Evolutionary conservation across 2,113 vertebrate species (phyloP).

Genomic region (Noturus placidus): DNA sequence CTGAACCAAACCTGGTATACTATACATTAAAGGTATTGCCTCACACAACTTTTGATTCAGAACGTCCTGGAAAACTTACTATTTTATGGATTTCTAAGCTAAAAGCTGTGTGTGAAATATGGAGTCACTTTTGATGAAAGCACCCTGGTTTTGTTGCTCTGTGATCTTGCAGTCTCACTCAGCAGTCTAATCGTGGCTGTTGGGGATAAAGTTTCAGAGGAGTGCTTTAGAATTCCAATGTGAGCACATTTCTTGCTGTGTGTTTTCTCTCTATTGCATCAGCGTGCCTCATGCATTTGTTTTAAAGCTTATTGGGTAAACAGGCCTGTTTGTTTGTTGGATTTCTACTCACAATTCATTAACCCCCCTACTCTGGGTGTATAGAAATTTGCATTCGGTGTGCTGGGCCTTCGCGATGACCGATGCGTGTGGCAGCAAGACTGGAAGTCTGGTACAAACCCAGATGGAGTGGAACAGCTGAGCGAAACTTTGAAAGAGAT

Average conservation of each 20-base stretch:
- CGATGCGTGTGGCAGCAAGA: slow-evolving; percentile 3
- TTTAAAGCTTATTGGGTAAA: slow-evolving; percentile 49
- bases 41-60: slow-evolving; percentile 18
- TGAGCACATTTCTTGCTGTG: slow-evolving; percentile 21
- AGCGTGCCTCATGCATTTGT: slow-evolving; percentile 42
- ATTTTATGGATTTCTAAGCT: slow-evolving; percentile 8
- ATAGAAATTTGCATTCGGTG: slow-evolving; percentile 38
- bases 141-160: slow-evolving; percentile 34
- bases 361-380: slow-evolving; percentile 29
- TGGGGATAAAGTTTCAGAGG: slow-evolving; percentile 38
- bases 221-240: slow-evolving; percentile 45
- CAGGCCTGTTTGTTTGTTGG: slow-evolving; percentile 45
- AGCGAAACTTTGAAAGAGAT: slow-evolving; percentile 25
- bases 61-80: slow-evolving; percentile 31
- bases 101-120: slow-evolving; percentile 8
- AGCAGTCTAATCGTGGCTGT: slow-evolving; percentile 43
- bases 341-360: slow-evolving; percentile 46
- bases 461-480: neutral
- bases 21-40: slow-evolving; percentile 21
- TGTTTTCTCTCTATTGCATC: slow-evolving; percentile 53
- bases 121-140: slow-evolving; percentile 32
- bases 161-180: slow-evolving; percentile 39
- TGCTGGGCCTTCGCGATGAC: slow-evolving; percentile 18
- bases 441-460: slow-evolving; percentile 19
- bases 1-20: slow-evolving; percentile 12